phyloP scores from a whole-genome alignment of 2,797 vertebrate species.

The Phalanger gymnotis region DNA sequence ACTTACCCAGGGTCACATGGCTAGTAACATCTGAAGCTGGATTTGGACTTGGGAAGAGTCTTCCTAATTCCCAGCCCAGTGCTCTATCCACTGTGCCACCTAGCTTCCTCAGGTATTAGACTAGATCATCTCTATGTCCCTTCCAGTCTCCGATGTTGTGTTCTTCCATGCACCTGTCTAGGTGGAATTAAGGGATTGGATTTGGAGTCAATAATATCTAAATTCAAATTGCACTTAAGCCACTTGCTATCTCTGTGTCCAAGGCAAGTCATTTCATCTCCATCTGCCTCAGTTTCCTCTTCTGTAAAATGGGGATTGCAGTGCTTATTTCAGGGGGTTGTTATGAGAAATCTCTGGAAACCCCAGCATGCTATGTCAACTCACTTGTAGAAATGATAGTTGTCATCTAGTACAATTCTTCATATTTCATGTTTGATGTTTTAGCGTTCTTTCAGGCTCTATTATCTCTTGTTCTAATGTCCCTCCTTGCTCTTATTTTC shows the following conservation, averaged over 20 bases:
- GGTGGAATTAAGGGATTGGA: neutral
- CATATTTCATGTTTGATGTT: neutral
- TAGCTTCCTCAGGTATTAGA: neutral
- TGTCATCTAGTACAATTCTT: neutral
- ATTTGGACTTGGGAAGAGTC: neutral
- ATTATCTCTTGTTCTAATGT: neutral
- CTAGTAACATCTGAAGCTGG: neutral
- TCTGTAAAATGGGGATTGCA: neutral
- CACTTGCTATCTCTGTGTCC: neutral
- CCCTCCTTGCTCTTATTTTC: neutral
- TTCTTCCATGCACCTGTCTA: neutral
- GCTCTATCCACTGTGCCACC: neutral
- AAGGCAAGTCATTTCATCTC: neutral
- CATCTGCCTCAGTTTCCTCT: neutral
- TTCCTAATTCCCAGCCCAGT: neutral
- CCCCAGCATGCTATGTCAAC: neutral
- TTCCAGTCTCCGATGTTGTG: neutral
- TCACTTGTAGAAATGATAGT: neutral
- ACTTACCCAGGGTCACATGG: neutral
- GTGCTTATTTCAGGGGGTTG: neutral
- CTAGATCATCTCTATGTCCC: neutral
- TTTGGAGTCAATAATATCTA: neutral
- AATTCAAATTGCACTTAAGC: neutral
- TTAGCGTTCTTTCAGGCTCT: neutral
- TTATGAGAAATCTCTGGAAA: neutral